phyloP scores from a whole-genome alignment of 2,888 invertebrate species.

The Eumacrocentrus americanus region DNA sequence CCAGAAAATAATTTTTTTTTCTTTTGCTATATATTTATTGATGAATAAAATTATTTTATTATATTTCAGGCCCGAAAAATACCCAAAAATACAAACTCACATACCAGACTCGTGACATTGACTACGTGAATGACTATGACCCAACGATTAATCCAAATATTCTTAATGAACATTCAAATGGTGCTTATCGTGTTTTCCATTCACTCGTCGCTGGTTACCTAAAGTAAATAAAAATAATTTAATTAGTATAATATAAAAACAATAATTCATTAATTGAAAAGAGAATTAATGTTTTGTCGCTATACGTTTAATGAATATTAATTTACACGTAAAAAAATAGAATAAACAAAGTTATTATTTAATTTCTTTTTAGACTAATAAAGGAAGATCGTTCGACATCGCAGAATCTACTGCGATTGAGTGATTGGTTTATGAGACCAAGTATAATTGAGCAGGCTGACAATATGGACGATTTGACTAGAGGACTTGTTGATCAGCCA shows the following conservation, averaged over 20 bases:
- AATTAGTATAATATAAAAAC: no score
- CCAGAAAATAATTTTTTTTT: not conserved
- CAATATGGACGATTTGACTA: constrained; percentile 74
- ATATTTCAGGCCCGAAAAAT: constrained; percentile 65
- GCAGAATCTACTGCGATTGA: constrained; percentile 67
- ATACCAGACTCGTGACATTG: constrained; percentile 64
- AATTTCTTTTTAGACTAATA: constrained; percentile 63
- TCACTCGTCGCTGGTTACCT: constrained; percentile 73
- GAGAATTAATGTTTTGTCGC: no score
- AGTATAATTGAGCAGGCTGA: constrained; percentile 69
- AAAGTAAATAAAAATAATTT: constrained; percentile 68
- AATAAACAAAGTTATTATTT: not conserved
- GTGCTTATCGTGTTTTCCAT: constrained; percentile 78
- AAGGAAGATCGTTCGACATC: constrained; percentile 65
- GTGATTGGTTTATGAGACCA: constrained; percentile 76
- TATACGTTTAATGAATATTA: not conserved
- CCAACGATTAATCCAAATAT: constrained; percentile 70
- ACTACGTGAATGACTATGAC: constrained; percentile 72
- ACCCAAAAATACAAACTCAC: constrained; percentile 69
- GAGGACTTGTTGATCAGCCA: constrained; percentile 79
- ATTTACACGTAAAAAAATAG: not conserved
- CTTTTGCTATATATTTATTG: not conserved
- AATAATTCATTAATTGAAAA: no score
- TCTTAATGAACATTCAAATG: constrained; percentile 74
- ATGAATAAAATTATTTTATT: constrained; percentile 14